These are phyloP conservation scores for Neria commutata DNA, from an alignment of 2,888 invertebrate species.

Conservation along the genomic window DNA sequence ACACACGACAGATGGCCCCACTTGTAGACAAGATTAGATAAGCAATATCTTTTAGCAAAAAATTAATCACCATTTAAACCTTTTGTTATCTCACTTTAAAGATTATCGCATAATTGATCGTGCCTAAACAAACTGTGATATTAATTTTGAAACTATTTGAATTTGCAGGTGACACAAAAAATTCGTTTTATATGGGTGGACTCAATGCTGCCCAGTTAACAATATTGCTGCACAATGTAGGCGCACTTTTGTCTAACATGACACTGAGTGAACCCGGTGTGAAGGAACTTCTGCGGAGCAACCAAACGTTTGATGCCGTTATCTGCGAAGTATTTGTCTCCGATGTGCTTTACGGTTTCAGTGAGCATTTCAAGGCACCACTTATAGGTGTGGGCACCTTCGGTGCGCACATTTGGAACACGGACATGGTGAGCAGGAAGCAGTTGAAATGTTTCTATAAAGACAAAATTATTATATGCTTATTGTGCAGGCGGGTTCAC, in stretches of 20 bases:
- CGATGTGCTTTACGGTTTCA: conserved; percentile 52
- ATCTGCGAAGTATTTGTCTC: conserved; percentile 53
- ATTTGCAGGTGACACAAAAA: conserved; percentile 25
- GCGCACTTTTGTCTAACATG: conserved; percentile 39
- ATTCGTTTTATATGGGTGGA: conserved; percentile 30
- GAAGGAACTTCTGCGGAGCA: conserved; percentile 43
- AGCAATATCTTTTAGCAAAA: too few relatives aligned
- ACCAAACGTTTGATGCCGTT: conserved; percentile 53
- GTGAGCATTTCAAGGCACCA: conserved; percentile 43
- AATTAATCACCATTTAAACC: too few relatives aligned
- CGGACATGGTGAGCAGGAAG: conserved; percentile 33
- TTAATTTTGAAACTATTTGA: not conserved
- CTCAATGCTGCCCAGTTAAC: conserved; percentile 34
- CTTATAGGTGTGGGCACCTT: conserved; percentile 40
- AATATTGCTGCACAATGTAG: conserved; percentile 40
- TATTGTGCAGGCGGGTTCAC: conserved; percentile 43
- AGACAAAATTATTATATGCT: not conserved
- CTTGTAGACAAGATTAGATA: too few relatives aligned
- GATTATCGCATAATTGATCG: too few relatives aligned
- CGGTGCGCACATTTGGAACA: conserved; percentile 44
- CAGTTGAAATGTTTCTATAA: too few relatives aligned
- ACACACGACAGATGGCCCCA: too few relatives aligned
- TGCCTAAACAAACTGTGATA: too few relatives aligned
- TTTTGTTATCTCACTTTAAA: too few relatives aligned
- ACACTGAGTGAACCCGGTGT: conserved; percentile 41